phyloP scores from a whole-genome alignment of 2,888 invertebrate species.

The Bedellia somnulentella region DNA sequence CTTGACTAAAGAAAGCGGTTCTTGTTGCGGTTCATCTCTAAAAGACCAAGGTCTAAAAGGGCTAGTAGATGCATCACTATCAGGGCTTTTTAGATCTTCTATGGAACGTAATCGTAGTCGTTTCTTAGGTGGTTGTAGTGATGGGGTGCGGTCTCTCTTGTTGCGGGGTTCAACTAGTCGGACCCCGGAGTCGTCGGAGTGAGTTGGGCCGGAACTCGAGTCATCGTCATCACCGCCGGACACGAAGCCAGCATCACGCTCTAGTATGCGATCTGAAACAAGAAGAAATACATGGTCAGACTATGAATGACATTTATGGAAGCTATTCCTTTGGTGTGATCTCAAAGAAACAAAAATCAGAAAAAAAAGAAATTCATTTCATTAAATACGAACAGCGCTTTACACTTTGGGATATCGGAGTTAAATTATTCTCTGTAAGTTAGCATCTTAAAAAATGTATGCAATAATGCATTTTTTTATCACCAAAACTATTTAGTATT shows the following conservation, averaged over 20 bases:
- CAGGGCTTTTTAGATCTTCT: slow-evolving; percentile 36
- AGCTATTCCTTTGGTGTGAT: too few relatives aligned
- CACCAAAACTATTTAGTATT: too few relatives aligned
- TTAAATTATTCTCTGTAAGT: too few relatives aligned
- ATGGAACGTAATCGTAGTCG: slow-evolving; percentile 60
- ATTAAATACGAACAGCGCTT: too few relatives aligned
- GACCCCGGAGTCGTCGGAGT: slow-evolving; percentile 55
- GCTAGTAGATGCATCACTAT: slow-evolving; percentile 39
- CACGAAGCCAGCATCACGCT: slow-evolving; percentile 72
- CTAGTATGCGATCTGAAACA: slow-evolving; percentile 60
- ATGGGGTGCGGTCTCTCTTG: slow-evolving; percentile 53
- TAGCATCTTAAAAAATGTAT: too few relatives aligned
- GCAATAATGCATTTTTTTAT: too few relatives aligned
- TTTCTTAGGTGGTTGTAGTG: slow-evolving; percentile 68
- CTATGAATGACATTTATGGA: too few relatives aligned
- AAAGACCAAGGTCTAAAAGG: slow-evolving; percentile 71
- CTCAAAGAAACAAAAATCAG: too few relatives aligned
- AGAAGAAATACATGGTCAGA: slow-evolving; percentile 10
- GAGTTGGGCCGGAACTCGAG: slow-evolving; percentile 54
- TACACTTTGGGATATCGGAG: too few relatives aligned
- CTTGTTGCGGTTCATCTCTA: slow-evolving; percentile 60
- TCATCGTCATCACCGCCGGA: slow-evolving; percentile 74
- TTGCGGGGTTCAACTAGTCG: slow-evolving; percentile 52
- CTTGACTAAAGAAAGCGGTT: slow-evolving; percentile 66
- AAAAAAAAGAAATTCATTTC: too few relatives aligned